Conservation (phyloP, 2,888 invertebrate species). For the Monochamus alternatus region DNA sequence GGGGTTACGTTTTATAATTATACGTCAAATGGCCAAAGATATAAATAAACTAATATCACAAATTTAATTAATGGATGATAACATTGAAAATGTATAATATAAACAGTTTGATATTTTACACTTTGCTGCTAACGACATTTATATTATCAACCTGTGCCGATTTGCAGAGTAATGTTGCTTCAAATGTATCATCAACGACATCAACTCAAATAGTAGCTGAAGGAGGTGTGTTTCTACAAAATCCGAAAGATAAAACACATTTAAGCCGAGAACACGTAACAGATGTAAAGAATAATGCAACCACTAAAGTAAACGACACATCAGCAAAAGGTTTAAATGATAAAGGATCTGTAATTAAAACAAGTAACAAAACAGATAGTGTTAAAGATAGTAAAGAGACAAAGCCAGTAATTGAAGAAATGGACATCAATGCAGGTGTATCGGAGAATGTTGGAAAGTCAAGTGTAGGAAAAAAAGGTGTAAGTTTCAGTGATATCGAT, state of each 20-base stretch:
- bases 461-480: conserved; percentile 9
- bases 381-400: neutral
- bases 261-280: conserved; percentile 19
- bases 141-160: neutral
- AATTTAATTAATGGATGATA: neutral
- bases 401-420: neutral
- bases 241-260: conserved; percentile 1
- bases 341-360: neutral
- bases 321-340: neutral
- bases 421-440: neutral
- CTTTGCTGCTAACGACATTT: neutral
- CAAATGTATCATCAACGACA: neutral
- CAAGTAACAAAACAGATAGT: neutral
- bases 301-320: neutral
- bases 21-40: neutral
- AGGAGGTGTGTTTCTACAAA: neutral
- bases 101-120: neutral
- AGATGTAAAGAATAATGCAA: neutral
- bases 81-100: conserved; percentile 7
- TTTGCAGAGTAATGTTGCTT: neutral
- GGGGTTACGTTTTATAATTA: neutral
- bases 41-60: neutral
- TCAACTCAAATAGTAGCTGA: conserved; percentile 14
- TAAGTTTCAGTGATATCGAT: neutral
- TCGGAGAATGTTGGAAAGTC: neutral